Conservation (phyloP, 1,140 invertebrate species). For the Lysiphlebus fabarum region DNA sequence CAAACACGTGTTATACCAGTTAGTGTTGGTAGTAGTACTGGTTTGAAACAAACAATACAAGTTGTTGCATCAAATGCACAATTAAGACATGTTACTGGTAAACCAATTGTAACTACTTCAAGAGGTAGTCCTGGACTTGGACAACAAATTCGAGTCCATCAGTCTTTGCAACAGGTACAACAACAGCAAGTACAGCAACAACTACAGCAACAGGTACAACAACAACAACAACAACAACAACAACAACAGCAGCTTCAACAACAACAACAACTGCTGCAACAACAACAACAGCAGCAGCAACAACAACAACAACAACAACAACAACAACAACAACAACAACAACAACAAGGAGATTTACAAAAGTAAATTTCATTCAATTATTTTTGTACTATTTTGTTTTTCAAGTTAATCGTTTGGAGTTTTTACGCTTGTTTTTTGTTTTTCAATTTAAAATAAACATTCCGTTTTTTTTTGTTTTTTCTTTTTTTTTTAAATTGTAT, state of each 20-base stretch:
- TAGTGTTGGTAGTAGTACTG: constrained; percentile 47
- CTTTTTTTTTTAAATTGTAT: no score
- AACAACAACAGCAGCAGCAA: constrained; percentile 31
- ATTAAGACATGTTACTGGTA: constrained; percentile 45
- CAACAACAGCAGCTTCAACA: no score
- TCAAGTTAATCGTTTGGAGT: no score
- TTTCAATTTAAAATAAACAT: no score
- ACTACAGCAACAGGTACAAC: constrained; percentile 28
- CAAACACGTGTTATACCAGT: constrained; percentile 57
- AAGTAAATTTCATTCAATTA: no score
- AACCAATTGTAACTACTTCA: constrained; percentile 45
- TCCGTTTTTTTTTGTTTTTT: no score
- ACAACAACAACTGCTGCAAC: constrained; percentile 1
- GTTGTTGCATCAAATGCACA: constrained; percentile 52
- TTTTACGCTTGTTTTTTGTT: no score
- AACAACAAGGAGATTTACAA: no score
- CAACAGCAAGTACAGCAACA: constrained; percentile 28
- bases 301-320: no score
- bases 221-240: no score
- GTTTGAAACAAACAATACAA: constrained; percentile 60
- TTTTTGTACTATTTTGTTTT: no score
- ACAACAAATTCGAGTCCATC: constrained; percentile 46
- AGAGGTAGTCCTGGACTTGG: constrained; percentile 48
- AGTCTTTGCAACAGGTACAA: constrained; percentile 39
- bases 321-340: no score